Evolutionary conservation across 1,140 invertebrate genomes (phyloP), one percentile per base, ranked within the genome.

Genomic region (Mizuhopecten yessoensis): DNA sequence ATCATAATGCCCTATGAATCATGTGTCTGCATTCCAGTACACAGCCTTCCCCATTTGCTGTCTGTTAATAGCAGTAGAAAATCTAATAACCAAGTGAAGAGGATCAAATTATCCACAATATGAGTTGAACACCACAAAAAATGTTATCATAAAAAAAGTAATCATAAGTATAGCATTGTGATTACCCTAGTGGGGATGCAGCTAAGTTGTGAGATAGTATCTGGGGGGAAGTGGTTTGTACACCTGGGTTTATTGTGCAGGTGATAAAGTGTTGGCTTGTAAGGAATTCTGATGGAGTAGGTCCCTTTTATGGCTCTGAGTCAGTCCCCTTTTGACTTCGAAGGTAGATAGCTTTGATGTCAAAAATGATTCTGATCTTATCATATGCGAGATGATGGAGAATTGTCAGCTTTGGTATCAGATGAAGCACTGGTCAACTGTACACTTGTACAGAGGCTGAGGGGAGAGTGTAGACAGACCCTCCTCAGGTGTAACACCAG

Each of bases 131-230:
- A n/a, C 23, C 57, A 75, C 23, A 75, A 75, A 75, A 75, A 75
- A 75, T 75, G 57, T 75, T 75, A 75, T 75, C 57, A 75, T 75
- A 75, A 75, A 75, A 75, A 75, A 75, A 75, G 57, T 75, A 29
- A 75, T 29, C 9, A 29, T 75, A 75, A 75, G 57, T 75, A 75
- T 75, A 75, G 2, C 57, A 75, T 75, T 75, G 57, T 75, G 57
- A 75, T 75, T 75, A 29, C n/a, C 57, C 29, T 75, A 29, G 57
- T 75, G 57, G n/a, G 9, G 57, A 75, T 75, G 57, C 57, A 75
- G 57, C 57, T 75, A 75, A 75, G 57, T 75, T 75, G 23, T 75
- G 57, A 75, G 57, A 75, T 75, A 75, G 2, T n/a, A 75, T 75
- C 57, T 75, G 5, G 5, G 23, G 45, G 57, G 20, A 75, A 29